Evolutionary conservation across 2,113 vertebrate genomes (phyloP), one percentile per base, ranked within the genome.

Genomic region (Tachycineta bicolor): DNA sequence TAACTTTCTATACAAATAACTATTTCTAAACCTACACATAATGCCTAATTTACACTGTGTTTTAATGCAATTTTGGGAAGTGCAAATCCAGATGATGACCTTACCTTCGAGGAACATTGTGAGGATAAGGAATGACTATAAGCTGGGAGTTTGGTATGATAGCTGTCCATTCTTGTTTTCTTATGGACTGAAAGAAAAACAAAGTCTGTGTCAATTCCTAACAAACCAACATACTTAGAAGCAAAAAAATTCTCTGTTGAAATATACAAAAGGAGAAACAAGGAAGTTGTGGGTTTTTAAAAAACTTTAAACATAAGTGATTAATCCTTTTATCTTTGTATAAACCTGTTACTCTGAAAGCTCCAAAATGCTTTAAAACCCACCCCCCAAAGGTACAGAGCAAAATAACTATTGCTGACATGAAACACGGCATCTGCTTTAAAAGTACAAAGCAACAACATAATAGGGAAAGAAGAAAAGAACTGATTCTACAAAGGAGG

Each of bases 71-170:
- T 80, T 93, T 90, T 87, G 83, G 50, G 60, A 93, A 47, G 60
- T 31, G 76, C n/a, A 92, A 77, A 82, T 92, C 39, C 71, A 58
- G 87, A 59, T 25, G 37, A 78, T 33, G 37, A 59, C 11, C 28
- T 97, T 98, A 99, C 99, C 98, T 99, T 97, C 98, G 98, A 71
- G 99, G 99, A 50, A 98, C 96, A 37, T 98, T 85, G 56, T 99
- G 99, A 60, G 99, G 99, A 95, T 98, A 99, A 5, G 99, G 99
- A 93, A 99, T 99, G 95, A 99, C 99, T 33, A 99, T 99, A 13
- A 99, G 99, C 97, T 99, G 99, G 46, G 99, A 99, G 96, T 99
- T 99, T 58, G 99, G 99, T 94, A 99, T 99, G 96, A 99, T 99
- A 78, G 99, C 99, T 8, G 99, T 99, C 99, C 99, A 99, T 89